phyloP scores from a whole-genome alignment of 1,140 invertebrate genomes.

The Scaptomyza pallida region DNA sequence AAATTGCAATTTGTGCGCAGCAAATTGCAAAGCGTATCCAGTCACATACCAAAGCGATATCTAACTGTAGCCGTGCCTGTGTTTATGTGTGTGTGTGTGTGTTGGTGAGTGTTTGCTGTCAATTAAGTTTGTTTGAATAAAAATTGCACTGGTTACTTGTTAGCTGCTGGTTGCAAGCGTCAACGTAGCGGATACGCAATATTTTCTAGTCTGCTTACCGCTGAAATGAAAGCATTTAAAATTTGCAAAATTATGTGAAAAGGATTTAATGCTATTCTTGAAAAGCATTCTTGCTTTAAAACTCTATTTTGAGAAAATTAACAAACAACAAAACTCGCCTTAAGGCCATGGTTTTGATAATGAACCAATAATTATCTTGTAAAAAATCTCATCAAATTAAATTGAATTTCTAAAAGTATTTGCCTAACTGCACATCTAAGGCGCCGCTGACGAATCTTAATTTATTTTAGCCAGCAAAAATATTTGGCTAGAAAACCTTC shows the following conservation, averaged over 20 bases:
- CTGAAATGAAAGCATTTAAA: too few relatives aligned
- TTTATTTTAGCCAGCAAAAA: slow-evolving; percentile 15
- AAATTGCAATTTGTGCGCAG: slow-evolving; percentile 50
- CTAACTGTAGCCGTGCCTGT: background rate
- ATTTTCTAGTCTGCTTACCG: background rate
- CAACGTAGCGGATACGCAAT: slow-evolving; percentile 12
- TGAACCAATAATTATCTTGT: background rate
- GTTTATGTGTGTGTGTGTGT: background rate
- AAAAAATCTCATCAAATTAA: background rate
- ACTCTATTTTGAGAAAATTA: too few relatives aligned
- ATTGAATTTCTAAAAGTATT: background rate
- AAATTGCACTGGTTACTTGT: background rate
- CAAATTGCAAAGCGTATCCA: slow-evolving; percentile 37
- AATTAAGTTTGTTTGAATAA: slow-evolving; percentile 29
- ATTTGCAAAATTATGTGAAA: too few relatives aligned
- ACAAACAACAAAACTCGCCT: too few relatives aligned
- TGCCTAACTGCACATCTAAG: background rate
- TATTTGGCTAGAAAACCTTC: slow-evolving; percentile 41
- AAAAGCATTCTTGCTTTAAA: too few relatives aligned
- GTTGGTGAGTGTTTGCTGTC: too few relatives aligned
- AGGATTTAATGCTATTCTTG: too few relatives aligned
- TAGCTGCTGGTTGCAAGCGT: background rate
- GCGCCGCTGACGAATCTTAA: slow-evolving; percentile 2
- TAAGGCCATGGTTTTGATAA: too few relatives aligned
- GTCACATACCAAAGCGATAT: slow-evolving; percentile 2